Evolutionary conservation across 2,797 vertebrate species (phyloP).

Genomic region (Sphenopsis melanotis): DNA sequence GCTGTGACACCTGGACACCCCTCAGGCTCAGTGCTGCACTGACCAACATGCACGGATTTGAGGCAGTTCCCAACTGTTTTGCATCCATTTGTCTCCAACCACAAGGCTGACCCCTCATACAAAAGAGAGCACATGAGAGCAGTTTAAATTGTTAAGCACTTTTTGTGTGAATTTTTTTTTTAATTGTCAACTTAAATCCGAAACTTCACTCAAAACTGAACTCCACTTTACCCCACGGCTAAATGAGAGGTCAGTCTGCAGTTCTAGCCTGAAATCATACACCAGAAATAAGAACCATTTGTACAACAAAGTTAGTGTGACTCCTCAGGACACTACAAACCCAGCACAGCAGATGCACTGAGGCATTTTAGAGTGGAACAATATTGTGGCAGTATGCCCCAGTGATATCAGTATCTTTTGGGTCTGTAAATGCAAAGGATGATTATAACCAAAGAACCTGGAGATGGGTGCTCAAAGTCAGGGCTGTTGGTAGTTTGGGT

Average conservation of each 20-base stretch:
- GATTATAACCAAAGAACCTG: background rate
- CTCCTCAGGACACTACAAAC: background rate
- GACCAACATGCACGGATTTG: background rate
- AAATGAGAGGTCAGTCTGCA: background rate
- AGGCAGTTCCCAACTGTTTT: background rate
- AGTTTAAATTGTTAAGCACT: background rate
- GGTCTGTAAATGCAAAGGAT: background rate
- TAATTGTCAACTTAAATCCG: background rate
- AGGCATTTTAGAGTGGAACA: background rate
- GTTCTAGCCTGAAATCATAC: background rate
- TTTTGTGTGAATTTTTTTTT: background rate
- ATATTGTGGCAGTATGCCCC: background rate
- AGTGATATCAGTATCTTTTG: background rate
- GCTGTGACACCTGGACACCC: background rate
- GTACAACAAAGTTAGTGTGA: background rate
- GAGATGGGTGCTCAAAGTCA: background rate
- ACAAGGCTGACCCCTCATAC: background rate
- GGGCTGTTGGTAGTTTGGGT: background rate
- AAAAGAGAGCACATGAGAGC: background rate
- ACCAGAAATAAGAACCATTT: background rate
- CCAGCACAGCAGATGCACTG: background rate
- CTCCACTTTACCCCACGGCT: rapidly evolving
- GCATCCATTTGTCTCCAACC: background rate
- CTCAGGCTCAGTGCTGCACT: background rate
- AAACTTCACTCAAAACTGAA: background rate